A percentile compares a stretch with the other conserved stretches of the same genome.
Conservation (phyloP, 1,140 invertebrate genomes). For the Physella acuta region DNA sequence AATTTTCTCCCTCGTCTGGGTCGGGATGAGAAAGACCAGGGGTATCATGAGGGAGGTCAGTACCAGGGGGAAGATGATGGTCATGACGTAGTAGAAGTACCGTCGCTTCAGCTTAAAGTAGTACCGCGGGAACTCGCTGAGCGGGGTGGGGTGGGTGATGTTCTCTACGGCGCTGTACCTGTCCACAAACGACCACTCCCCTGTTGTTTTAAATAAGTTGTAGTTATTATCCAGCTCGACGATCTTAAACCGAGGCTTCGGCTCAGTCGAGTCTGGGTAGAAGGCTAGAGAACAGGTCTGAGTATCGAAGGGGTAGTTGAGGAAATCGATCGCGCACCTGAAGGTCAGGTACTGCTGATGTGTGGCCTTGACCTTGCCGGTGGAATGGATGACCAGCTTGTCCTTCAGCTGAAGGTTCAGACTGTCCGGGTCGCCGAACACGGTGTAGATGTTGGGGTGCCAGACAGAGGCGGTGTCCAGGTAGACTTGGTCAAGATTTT, state of each 20-base stretch:
- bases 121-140: conserved; percentile 4
- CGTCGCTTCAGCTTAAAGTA: conserved; percentile 1
- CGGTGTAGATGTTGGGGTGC: not conserved
- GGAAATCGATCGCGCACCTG: not conserved
- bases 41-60: conserved; percentile 22
- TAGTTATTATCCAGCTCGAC: not conserved
- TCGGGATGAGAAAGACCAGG: conserved; percentile 25
- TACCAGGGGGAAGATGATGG: conserved; percentile 24
- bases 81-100: conserved; percentile 23
- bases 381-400: not conserved
- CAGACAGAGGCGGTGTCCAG: not conserved
- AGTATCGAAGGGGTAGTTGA: not conserved
- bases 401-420: not conserved
- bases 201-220: not conserved
- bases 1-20: conserved; percentile 26
- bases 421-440: not conserved
- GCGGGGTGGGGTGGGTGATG: too few relatives aligned
- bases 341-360: not conserved
- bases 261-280: not conserved
- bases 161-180: not conserved
- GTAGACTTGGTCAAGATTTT: not conserved
- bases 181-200: not conserved
- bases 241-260: not conserved
- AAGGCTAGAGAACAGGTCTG: not conserved
- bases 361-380: not conserved